Evolutionary conservation across 1,140 invertebrate species (phyloP).

Genomic region (Panagrolaimus sp.): DNA sequence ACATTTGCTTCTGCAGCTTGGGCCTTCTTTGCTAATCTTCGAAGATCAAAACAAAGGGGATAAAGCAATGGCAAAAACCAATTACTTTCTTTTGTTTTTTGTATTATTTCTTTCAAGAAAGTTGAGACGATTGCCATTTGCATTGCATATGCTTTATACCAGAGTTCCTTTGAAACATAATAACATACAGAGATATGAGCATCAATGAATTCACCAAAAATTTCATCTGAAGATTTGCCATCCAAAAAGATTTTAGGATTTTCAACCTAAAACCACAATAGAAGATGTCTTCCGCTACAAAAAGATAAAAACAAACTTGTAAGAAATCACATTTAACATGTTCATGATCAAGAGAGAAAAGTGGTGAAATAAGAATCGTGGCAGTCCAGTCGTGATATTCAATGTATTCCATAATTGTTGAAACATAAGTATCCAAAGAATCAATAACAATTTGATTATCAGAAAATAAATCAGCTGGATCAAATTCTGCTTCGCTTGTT

Average conservation of each 20-base stretch:
- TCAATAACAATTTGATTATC: not conserved
- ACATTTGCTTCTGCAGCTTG: not conserved
- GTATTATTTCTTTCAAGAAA: not conserved
- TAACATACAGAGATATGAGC: not conserved
- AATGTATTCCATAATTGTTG: not conserved
- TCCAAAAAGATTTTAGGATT: not conserved
- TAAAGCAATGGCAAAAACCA: not conserved
- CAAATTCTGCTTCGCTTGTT: not conserved
- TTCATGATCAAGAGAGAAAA: not conserved
- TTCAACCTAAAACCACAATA: constrained; percentile 1
- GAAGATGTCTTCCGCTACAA: not conserved
- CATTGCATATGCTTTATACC: constrained; percentile 5
- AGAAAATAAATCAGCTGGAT: not conserved
- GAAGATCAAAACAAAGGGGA: not conserved
- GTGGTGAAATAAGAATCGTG: not conserved
- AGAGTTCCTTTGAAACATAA: not conserved
- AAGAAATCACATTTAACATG: not conserved
- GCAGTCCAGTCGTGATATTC: not conserved
- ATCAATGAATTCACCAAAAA: constrained; percentile 1
- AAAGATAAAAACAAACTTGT: not conserved
- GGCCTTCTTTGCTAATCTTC: constrained; percentile 1
- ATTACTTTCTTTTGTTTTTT: not conserved
- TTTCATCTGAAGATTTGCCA: not conserved
- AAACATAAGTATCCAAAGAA: not conserved
- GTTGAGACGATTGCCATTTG: not conserved